Base-by-base conservation (phyloP, 2,797 vertebrate genomes). In the Rallus crepitans region DNA sequence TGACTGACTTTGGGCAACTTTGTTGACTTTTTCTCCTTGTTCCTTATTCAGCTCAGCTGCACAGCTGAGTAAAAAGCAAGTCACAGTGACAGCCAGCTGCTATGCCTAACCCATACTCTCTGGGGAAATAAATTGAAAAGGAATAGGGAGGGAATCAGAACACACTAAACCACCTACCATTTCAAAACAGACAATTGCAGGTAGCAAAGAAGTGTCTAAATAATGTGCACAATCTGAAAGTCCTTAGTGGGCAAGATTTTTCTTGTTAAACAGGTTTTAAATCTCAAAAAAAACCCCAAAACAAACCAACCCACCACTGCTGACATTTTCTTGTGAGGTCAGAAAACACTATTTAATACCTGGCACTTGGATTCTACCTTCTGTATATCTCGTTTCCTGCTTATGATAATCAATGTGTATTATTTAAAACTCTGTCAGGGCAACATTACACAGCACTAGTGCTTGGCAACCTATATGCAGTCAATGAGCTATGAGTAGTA, bases 1-100 rank as follows among this genome's bases (percentile, higher is more conserved):
- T 76, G 61, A 78, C 24, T 87, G 77, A 96, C 88, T 96, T 78
- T 79, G 73, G 52, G 82, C 65, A 95, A 88, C 91, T 94, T 93
- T 79, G 35, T 35, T 72, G 69, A 72, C 52, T 93, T 94, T 96
- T 90, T 88, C 55, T 94, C 42, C 92, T 82, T 59, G 37, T 91
- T 96, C 70, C 47, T 95, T 88, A 95, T 95, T 93, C 96, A 95
- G 73, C 73, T 95, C 94, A 95, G 87, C 59, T 91, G 57, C 85
- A 87, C 37, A 91, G 18, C 31, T 87, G 65, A 94, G 80, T 86
- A 72, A 94, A 97, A 97, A 87, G 42, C 77, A 82, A 97, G 90
- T 69, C 82, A 90, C 79, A 93, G 52, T 94, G 85, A 95, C 95
- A 95, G 65, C 65, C 79, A 94, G 96, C 85, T 94, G 90, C 80